Evolutionary conservation across 1,140 invertebrate species (phyloP).

Genomic region (Hylaeus anthracinus): DNA sequence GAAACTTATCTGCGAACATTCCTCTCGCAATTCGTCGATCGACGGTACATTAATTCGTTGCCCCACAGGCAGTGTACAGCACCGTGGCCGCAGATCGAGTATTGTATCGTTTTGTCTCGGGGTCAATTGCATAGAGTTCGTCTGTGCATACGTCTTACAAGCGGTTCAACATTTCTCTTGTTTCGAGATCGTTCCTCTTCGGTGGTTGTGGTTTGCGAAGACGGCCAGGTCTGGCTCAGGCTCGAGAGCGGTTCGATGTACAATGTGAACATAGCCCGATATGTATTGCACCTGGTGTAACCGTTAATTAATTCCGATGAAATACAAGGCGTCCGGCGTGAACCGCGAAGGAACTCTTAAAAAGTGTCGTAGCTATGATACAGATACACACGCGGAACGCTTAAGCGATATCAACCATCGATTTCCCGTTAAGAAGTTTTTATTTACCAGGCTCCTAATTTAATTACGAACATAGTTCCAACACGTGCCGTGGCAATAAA

Average conservation of each 20-base stretch:
- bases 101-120: conserved; percentile 5
- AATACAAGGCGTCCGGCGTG: background rate
- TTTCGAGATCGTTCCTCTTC: conserved; percentile 38
- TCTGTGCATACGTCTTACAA: conserved; percentile 13
- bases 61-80: too few species aligned
- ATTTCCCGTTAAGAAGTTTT: too few species aligned
- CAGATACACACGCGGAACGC: too few species aligned
- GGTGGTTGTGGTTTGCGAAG: conserved; percentile 26
- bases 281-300: conserved; percentile 18
- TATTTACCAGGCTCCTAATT: too few species aligned
- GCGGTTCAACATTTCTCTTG: conserved; percentile 18
- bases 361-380: background rate
- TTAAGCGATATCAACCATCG: too few species aligned
- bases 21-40: background rate
- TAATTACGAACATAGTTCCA: background rate
- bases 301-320: conserved; percentile 32
- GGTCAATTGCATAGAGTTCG: conserved; percentile 10
- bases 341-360: background rate
- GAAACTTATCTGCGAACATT: too few species aligned
- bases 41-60: conserved; percentile 12
- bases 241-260: background rate
- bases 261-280: background rate
- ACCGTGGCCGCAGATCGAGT: background rate
- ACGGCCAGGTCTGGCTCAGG: background rate
- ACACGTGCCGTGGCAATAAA: background rate